Conservation (phyloP, 1,140 invertebrate genomes). For the Limonius californicus region DNA sequence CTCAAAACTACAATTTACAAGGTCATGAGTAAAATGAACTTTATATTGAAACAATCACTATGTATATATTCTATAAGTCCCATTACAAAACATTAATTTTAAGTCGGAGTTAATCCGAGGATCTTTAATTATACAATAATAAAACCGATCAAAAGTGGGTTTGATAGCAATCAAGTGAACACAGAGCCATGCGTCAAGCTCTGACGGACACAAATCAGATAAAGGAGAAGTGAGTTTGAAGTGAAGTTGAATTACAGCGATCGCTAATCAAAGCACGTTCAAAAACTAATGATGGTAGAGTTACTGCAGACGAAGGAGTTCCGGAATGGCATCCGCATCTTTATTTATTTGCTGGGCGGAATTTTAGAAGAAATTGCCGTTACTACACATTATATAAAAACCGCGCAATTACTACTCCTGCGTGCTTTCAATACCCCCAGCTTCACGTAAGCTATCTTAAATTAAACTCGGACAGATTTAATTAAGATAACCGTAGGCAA, state of each 20-base stretch:
- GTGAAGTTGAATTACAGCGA: conserved; percentile 5
- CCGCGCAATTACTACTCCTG: background rate
- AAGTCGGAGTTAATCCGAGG: too few species aligned
- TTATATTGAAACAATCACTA: too few species aligned
- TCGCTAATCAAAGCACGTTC: conserved; percentile 12
- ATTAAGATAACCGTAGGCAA: too few species aligned
- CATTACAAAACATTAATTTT: too few species aligned
- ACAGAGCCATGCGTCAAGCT: background rate
- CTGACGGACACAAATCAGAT: conserved; percentile 6
- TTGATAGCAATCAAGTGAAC: background rate
- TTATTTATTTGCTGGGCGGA: background rate
- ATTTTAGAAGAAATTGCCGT: too few species aligned
- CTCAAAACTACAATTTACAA: too few species aligned
- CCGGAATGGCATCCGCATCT: background rate
- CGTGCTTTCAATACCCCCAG: background rate
- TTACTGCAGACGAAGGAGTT: background rate
- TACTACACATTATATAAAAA: background rate
- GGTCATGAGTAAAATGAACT: too few species aligned
- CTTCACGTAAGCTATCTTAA: background rate
- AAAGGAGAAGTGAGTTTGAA: conserved; percentile 9
- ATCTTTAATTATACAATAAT: background rate
- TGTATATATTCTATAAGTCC: too few species aligned
- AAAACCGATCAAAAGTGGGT: conserved; percentile 4
- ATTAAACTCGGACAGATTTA: too few species aligned
- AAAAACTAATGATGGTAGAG: conserved; percentile 7